Base-by-base conservation (phyloP, 2,113 vertebrate species). In the Desmodus rotundus region DNA sequence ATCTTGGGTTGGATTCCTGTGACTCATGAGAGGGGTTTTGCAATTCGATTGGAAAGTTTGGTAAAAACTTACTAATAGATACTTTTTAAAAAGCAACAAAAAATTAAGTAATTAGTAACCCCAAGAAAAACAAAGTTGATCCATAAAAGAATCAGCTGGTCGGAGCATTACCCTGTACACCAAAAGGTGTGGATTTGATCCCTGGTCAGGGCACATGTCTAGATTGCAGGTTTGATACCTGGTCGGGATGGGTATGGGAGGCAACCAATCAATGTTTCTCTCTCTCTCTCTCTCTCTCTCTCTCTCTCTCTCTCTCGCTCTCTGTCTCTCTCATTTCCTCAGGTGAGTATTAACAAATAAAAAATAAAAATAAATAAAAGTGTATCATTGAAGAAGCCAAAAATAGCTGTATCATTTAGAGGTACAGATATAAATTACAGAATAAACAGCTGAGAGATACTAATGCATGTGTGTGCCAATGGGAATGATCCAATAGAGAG, bases 321-420 rank as follows among this genome's bases (percentile, higher is more conserved):
- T 63, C 26, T 63, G 4, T 13, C 19, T 54, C 54, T 54, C 54
- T 54, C 54, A 54, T 5, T 12, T 63, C 13, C 61, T 63, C 13
- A 63, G 28, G 61, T 63, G 61, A 89, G 31, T 14, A 63, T 63
- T 63, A 63, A 61, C 26, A 31, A 61, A 61, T 31, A 31, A 63
- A 63, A 63, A 63, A 63, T 63, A 63, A 28, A 61, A 63, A 31
- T 63, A 31, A 63, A 63, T 63, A 31, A 31, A 22, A 91, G 28
- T 80, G 50, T 95, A 82, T 91, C 87, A 76, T 61, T 56, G 58
- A 96, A 91, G 65, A 78, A 56, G 17, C 54, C 96, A 91, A 94
- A 96, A 92, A 82, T 77, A 82, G 63, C 56, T 73, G 2, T 45
- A 80, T 94, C 95, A 58, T 81, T 90, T 95, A 80, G 70, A 94